These are phyloP conservation scores for Nesoenas mayeri DNA, from an alignment of 2,113 vertebrate genomes.

Conservation along the genomic window DNA sequence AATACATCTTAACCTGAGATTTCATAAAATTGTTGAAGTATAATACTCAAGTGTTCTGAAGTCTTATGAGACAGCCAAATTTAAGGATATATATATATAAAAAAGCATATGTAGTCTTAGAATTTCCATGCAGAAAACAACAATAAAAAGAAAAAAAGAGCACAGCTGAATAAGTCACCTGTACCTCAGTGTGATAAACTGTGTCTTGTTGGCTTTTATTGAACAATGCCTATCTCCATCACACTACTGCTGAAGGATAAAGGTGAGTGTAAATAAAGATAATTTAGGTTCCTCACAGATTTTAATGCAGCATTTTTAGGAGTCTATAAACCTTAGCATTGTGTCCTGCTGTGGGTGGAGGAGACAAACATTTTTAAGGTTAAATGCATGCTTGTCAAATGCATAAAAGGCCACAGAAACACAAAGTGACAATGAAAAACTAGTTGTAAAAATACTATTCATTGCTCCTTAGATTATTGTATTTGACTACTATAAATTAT, in stretches of 20 bases:
- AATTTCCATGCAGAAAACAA: neutral
- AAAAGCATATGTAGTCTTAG: neutral
- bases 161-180: neutral
- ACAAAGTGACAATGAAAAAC: neutral
- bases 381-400: neutral
- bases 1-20: neutral
- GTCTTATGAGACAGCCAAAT: neutral
- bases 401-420: neutral
- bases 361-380: neutral
- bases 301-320: neutral
- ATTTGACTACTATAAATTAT: neutral
- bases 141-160: neutral
- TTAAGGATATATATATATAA: neutral
- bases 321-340: neutral
- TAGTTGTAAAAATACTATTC: neutral
- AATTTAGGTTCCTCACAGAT: neutral
- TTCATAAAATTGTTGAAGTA: neutral
- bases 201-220: neutral
- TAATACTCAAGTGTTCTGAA: neutral
- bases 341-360: neutral
- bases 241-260: neutral
- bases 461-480: neutral
- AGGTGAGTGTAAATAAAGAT: neutral
- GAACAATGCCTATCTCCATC: neutral
- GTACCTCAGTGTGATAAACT: neutral